Evolutionary conservation across 2,888 invertebrate genomes (phyloP), one percentile per base, ranked within the genome.

Genomic region (Agrochola circellaris): DNA sequence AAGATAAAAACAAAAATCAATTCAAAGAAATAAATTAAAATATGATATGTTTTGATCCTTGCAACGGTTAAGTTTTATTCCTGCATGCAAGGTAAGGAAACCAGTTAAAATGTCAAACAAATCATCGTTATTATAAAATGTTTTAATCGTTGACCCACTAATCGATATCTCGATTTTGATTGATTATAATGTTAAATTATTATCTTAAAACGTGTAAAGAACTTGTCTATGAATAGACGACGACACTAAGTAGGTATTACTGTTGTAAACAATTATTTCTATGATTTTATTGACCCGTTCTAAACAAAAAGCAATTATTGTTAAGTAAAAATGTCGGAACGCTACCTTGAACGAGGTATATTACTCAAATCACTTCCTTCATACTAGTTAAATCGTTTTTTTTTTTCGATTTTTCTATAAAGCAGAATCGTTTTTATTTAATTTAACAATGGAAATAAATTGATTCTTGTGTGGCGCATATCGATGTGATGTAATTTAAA

Each of bases 311-410:
- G 61, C 77, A 73, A 83, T 87, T 83, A 83, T 86, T 87, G 83
- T 89, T 84, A 81, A 83, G 83, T 73, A 77, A 84, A 79, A 84
- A 75, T 76, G 23, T 67, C 42, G 72, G 34, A 67, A 34, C 13
- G 26, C 30, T 42, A 58, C 85, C 84, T 87, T 90, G 87, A 86
- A 71, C 66, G 82, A 79, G 66, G 68, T 77, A 45, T 66, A 80
- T 87, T 89, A 87, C 73, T 66, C 54, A 73, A 87, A 83, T 83
- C 79, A 88, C 89, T 91, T 91, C 90, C 91, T 88, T 80, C 81
- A 81, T 81, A 85, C 51, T 68, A n/a, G n/a, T n/a, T n/a, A 82
- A 86, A 90, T 81, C 71, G 84, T 75, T 82, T 81, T 86, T 84
- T 86, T 86, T 83, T n/a, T 83, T 85, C 56, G 58, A 81, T 81